Evolutionary conservation across 2,888 invertebrate species (phyloP).

Genomic region (Acleris cristana): DNA sequence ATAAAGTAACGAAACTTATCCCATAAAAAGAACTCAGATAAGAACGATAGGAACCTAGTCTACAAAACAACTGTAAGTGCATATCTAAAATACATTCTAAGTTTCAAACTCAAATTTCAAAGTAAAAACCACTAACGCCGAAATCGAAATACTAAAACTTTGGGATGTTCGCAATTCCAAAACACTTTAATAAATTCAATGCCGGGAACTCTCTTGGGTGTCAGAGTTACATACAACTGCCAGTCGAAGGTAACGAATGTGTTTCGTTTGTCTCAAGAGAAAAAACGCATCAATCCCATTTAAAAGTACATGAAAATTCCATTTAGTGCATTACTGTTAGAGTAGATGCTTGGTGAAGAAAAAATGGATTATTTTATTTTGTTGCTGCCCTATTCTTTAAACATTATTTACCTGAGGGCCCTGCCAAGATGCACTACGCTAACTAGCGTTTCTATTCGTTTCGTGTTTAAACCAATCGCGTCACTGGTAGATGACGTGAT

Average conservation of each 20-base stretch:
- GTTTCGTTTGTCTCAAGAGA: background rate
- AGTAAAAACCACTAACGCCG: background rate
- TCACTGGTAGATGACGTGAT: too few relatives aligned
- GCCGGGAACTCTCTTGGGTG: too few relatives aligned
- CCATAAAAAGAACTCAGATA: background rate
- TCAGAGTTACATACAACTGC: too few relatives aligned
- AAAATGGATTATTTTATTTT: background rate
- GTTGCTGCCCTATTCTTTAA: background rate
- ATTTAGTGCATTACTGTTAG: conserved; percentile 10
- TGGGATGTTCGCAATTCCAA: background rate
- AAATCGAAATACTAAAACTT: background rate
- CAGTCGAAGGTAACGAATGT: too few relatives aligned
- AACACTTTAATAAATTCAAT: background rate
- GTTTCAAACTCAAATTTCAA: background rate
- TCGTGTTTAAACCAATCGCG: too few relatives aligned
- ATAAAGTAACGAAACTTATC: too few relatives aligned
- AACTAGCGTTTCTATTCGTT: too few relatives aligned
- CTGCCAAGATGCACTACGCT: too few relatives aligned
- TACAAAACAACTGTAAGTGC: background rate
- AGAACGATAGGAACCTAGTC: background rate
- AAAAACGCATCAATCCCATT: conserved; percentile 4
- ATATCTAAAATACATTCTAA: background rate
- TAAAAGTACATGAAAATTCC: conserved; percentile 21
- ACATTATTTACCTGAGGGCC: background rate
- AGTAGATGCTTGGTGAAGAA: background rate